Evolutionary conservation across 2,888 invertebrate species (phyloP).

Genomic region (Syrista parreyssii): DNA sequence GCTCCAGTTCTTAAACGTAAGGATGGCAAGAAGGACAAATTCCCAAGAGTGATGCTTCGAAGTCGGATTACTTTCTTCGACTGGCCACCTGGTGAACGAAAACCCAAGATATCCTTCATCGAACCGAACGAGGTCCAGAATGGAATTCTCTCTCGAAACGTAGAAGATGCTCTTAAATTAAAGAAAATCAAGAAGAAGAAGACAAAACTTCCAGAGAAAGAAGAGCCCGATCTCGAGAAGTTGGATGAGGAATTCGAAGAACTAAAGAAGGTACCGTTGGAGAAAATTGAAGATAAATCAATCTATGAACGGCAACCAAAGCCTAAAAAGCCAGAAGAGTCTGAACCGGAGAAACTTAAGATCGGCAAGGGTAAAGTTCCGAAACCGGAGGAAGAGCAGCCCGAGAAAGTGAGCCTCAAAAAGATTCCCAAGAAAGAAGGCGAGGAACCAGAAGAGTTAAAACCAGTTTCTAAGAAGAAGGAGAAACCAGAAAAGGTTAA

Average conservation of each 20-base stretch:
- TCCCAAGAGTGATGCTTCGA: constrained; percentile 66
- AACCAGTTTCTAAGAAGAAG: constrained; percentile 45
- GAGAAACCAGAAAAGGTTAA: constrained; percentile 30
- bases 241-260: constrained; percentile 61
- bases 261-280: constrained; percentile 57
- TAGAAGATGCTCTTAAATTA: constrained; percentile 66
- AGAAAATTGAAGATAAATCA: constrained; percentile 60
- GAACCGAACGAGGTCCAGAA: constrained; percentile 61
- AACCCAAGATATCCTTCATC: constrained; percentile 54
- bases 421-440: constrained; percentile 66
- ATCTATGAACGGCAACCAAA: constrained; percentile 53
- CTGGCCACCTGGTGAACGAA: constrained; percentile 60
- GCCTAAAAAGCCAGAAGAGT: constrained; percentile 30
- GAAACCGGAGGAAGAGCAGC: constrained; percentile 53
- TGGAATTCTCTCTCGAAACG: constrained; percentile 66
- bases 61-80: constrained; percentile 61
- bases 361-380: constrained; percentile 68
- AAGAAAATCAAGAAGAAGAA: constrained; percentile 59
- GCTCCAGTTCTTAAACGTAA: constrained; percentile 52
- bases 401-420: constrained; percentile 67
- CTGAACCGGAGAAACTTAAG: constrained; percentile 53
- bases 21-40: constrained; percentile 56
- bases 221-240: constrained; percentile 25
- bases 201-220: constrained; percentile 37
- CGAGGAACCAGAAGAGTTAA: constrained; percentile 54